Evolutionary conservation across 2,888 invertebrate species (phyloP).

Genomic region (Minunthozetes semirufus): DNA sequence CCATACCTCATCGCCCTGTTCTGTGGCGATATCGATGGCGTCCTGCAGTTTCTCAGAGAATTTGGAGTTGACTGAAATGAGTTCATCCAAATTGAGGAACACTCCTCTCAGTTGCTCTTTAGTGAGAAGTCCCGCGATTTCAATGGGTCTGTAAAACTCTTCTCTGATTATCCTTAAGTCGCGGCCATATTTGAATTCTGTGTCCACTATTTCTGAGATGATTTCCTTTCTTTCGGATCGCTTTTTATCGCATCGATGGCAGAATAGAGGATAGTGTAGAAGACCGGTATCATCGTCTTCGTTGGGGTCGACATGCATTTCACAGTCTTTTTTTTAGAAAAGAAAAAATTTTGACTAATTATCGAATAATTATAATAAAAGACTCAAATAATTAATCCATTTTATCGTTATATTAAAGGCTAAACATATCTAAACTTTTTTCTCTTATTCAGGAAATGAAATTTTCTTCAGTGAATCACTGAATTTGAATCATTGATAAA

Average conservation of each 20-base stretch:
- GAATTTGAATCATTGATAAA: not conserved
- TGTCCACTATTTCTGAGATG: conserved; percentile 88
- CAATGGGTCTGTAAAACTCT: conserved; percentile 62
- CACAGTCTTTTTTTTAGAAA: conserved; percentile 60
- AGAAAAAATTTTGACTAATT: not conserved
- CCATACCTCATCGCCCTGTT: conserved; percentile 54
- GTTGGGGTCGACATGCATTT: conserved; percentile 68
- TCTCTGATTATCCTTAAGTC: conserved; percentile 80
- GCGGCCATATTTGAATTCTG: conserved; percentile 88
- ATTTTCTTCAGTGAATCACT: not conserved
- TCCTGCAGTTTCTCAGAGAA: conserved; percentile 78
- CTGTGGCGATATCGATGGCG: conserved; percentile 69
- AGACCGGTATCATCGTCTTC: conserved; percentile 47
- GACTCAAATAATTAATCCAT: no score
- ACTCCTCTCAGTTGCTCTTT: conserved; percentile 83
- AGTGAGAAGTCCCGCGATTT: conserved; percentile 81
- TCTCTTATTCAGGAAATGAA: not conserved
- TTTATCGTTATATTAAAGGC: not conserved
- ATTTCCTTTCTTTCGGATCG: conserved; percentile 86
- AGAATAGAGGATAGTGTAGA: conserved; percentile 48
- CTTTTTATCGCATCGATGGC: conserved; percentile 78
- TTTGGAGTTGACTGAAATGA: conserved; percentile 66
- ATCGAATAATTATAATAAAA: not conserved
- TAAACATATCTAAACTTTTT: not conserved
- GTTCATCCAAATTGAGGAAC: conserved; percentile 85